Evolutionary conservation across 2,113 vertebrate genomes (phyloP).

Genomic region (Gnathonemus echidnorhynchus): DNA sequence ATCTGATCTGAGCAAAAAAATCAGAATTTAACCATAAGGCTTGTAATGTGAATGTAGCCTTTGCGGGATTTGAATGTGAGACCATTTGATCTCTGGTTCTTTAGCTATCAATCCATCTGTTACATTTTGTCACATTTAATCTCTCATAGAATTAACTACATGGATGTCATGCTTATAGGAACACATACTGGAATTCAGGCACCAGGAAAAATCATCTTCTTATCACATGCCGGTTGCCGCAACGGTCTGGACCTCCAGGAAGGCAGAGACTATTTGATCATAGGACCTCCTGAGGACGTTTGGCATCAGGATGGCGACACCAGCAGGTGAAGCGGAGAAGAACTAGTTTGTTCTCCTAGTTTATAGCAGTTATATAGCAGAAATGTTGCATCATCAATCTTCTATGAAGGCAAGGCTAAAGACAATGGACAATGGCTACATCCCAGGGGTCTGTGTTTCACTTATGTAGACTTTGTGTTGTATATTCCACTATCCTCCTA

Average conservation of each 20-base stretch:
- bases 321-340: slow-evolving; percentile 43
- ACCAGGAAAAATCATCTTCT: slow-evolving; percentile 46
- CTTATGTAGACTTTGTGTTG: background rate
- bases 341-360: background rate
- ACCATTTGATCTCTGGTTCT: background rate
- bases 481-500: background rate
- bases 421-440: no score
- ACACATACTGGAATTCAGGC: slow-evolving; percentile 42
- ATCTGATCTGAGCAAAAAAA: background rate
- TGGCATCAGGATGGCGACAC: slow-evolving; percentile 44
- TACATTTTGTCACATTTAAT: background rate
- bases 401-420: background rate
- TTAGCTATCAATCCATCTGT: background rate
- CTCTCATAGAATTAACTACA: background rate
- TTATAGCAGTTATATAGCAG: background rate
- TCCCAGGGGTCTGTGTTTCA: background rate
- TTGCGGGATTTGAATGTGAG: background rate
- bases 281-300: slow-evolving; percentile 49
- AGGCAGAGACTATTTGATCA: slow-evolving; percentile 58
- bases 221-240: slow-evolving; percentile 60
- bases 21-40: background rate
- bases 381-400: background rate
- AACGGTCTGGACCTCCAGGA: slow-evolving; percentile 40
- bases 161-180: slow-evolving; percentile 29
- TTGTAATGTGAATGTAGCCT: background rate